These are phyloP conservation scores for Dicaeum eximium DNA, from an alignment of 2,113 vertebrate genomes.

Conservation along the genomic window DNA sequence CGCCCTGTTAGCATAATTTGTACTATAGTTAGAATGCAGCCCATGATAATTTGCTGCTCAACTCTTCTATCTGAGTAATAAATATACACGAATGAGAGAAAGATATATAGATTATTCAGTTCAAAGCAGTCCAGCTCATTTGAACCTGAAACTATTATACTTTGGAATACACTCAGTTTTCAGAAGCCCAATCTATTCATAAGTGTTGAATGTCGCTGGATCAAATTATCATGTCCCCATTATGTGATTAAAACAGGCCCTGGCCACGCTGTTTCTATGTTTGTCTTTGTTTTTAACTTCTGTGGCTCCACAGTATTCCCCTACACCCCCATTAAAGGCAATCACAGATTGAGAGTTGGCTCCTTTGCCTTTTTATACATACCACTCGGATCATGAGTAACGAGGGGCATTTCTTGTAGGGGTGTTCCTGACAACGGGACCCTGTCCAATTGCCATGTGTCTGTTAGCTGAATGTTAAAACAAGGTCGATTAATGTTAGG, in stretches of 20 bases:
- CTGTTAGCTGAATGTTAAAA: conserved; percentile 65
- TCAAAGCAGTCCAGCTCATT: background rate
- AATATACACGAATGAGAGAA: background rate
- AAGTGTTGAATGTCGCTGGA: background rate
- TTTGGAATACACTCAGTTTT: background rate
- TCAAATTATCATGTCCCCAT: conserved; percentile 27
- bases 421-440: conserved; percentile 39
- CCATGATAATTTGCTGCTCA: background rate
- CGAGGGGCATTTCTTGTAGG: conserved; percentile 53
- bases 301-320: conserved; percentile 10
- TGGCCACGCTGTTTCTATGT: conserved; percentile 58
- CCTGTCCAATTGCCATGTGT: conserved; percentile 51
- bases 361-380: conserved; percentile 22
- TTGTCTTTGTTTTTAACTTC: conserved; percentile 53
- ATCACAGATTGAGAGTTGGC: conserved; percentile 40
- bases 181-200: background rate
- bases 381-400: conserved; percentile 51
- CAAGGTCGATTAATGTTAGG: conserved; percentile 57
- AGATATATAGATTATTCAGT: background rate
- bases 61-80: background rate
- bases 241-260: conserved; percentile 36
- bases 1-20: background rate
- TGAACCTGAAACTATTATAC: background rate
- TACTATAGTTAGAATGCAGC: background rate
- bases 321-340: conserved; percentile 48